phyloP scores from a whole-genome alignment of 2,888 invertebrate genomes.

The Chymomyza procnemis region DNA sequence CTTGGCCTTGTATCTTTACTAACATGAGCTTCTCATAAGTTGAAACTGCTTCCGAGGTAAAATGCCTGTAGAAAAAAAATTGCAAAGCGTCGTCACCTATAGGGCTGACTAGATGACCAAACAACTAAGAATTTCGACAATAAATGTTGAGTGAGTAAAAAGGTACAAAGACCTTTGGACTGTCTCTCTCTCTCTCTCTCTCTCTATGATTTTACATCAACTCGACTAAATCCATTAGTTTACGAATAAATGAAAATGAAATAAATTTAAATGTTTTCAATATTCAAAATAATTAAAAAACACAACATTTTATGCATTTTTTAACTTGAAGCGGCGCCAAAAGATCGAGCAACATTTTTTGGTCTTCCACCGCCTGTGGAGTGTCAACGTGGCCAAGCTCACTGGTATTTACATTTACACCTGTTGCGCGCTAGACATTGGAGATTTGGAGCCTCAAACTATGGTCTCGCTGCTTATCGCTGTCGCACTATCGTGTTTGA shows the following conservation, averaged over 20 bases:
- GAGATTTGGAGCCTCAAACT: neutral
- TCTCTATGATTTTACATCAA: no score
- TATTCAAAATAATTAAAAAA: conserved; percentile 47
- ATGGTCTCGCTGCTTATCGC: neutral
- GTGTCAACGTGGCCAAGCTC: conserved; percentile 62
- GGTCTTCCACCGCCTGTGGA: conserved; percentile 18
- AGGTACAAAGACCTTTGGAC: no score
- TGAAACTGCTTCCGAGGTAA: no score
- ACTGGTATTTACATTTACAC: conserved; percentile 64
- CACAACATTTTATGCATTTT: conserved; percentile 29
- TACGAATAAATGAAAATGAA: conserved; percentile 34
- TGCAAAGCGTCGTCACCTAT: no score
- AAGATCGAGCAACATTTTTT: neutral
- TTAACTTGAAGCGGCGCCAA: neutral
- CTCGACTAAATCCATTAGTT: conserved; percentile 10
- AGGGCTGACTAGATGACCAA: no score
- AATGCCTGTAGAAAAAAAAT: no score
- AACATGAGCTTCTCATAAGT: no score
- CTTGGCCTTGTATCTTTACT: conserved; percentile 39
- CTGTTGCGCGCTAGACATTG: conserved; percentile 37
- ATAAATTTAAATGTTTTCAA: conserved; percentile 45
- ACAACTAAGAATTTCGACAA: no score
- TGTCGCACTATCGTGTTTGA: neutral
- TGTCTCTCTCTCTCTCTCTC: no score
- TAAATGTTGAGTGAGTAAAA: no score